Evolutionary conservation across 1,140 invertebrate genomes (phyloP).

Genomic region (Microplitis mediator): DNA sequence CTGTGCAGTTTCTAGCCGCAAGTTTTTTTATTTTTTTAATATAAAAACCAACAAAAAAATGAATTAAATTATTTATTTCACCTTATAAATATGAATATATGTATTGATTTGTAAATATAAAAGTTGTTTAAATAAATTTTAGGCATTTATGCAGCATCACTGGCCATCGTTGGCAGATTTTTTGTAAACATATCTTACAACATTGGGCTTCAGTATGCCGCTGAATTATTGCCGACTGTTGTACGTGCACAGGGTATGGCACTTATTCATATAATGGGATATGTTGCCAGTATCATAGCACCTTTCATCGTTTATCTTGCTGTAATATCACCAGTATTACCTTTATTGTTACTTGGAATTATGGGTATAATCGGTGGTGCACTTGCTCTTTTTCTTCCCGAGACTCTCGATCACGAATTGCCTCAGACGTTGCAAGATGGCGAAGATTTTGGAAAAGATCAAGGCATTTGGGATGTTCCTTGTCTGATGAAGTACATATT

Average conservation of each 20-base stretch:
- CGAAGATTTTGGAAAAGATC: constrained; percentile 81
- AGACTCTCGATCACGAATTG: constrained; percentile 81
- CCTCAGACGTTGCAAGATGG: constrained; percentile 84
- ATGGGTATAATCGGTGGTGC: constrained; percentile 76
- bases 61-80: neutral
- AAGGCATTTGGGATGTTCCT: constrained; percentile 80
- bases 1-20: constrained; percentile 71
- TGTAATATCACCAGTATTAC: constrained; percentile 71
- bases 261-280: constrained; percentile 85
- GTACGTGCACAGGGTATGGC: constrained; percentile 83
- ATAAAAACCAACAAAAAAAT: neutral
- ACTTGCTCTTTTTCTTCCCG: constrained; percentile 77
- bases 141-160: constrained; percentile 71
- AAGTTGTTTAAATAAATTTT: constrained; percentile 36
- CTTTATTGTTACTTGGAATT: constrained; percentile 75
- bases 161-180: constrained; percentile 81
- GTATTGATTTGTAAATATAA: constrained; percentile 8
- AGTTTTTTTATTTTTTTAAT: constrained; percentile 37
- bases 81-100: too few species aligned
- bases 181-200: constrained; percentile 88
- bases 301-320: constrained; percentile 84
- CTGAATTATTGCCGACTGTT: constrained; percentile 84
- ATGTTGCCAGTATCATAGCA: constrained; percentile 79
- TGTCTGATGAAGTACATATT: constrained; percentile 68
- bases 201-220: constrained; percentile 86